These are phyloP conservation scores for Bufo bufo DNA, from an alignment of 2,113 vertebrate species.

Conservation along the genomic window DNA sequence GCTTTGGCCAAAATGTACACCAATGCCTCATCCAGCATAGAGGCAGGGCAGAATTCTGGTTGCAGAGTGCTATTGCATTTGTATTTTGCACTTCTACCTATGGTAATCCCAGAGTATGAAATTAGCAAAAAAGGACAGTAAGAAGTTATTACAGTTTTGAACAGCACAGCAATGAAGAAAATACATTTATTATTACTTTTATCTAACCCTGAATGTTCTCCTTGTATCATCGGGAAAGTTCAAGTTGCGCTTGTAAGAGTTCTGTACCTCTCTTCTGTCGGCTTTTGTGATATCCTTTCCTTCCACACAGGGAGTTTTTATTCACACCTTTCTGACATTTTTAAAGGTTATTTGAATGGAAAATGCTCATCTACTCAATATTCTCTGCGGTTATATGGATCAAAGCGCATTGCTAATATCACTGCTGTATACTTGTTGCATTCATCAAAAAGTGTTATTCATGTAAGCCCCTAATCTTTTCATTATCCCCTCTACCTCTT, in stretches of 20 bases:
- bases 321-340: constrained; percentile 1
- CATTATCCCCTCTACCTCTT: background rate
- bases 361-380: background rate
- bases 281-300: constrained; percentile 5
- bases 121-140: no score
- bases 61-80: no score
- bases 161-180: background rate
- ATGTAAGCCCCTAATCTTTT: background rate
- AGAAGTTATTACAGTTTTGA: background rate
- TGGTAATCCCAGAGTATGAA: no score
- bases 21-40: no score
- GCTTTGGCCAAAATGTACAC: no score
- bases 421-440: background rate
- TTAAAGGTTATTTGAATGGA: constrained; percentile 3
- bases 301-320: background rate
- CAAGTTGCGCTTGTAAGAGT: background rate
- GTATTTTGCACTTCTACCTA: no score
- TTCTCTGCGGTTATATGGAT: background rate
- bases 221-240: background rate
- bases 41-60: no score
- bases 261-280: background rate
- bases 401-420: background rate
- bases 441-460: background rate
- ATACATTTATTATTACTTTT: background rate
- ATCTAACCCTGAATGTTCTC: background rate